Conservation (phyloP, 2,113 vertebrate species). For the Pantherophis guttatus region DNA sequence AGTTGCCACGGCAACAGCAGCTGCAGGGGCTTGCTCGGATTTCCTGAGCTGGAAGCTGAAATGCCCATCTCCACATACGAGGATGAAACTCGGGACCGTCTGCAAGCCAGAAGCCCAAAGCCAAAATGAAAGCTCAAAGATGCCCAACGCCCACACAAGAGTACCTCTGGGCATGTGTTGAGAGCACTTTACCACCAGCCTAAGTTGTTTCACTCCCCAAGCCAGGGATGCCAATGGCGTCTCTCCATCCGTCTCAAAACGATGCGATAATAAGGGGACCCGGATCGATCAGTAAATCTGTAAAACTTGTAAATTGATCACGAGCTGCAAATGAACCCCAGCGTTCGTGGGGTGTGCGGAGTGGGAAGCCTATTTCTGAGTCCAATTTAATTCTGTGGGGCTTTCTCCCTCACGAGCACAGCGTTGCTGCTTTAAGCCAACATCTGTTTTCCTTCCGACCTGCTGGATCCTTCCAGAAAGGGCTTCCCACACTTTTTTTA, state of each 20-base stretch:
- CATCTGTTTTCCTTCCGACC: background rate
- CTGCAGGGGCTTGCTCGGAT: conserved; percentile 10
- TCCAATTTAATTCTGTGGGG: background rate
- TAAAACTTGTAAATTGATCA: background rate
- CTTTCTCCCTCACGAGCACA: background rate
- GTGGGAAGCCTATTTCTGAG: background rate
- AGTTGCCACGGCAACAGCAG: conserved; percentile 6
- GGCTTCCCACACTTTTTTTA: no score
- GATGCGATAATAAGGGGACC: background rate
- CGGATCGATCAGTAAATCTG: background rate
- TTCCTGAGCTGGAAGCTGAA: background rate
- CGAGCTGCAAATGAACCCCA: background rate
- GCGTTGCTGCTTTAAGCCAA: background rate
- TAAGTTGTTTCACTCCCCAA: background rate
- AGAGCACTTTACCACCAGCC: background rate
- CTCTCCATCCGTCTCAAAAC: background rate
- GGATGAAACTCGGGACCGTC: background rate
- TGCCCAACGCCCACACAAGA: no score
- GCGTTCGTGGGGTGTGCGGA: background rate
- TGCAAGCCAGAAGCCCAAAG: background rate
- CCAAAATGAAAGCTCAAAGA: background rate
- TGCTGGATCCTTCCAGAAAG: background rate
- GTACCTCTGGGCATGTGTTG: background rate
- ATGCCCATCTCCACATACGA: background rate
- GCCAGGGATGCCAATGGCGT: no score